Evolutionary conservation across 2,113 vertebrate genomes (phyloP).

Genomic region (Phylloscopus trochiloides): DNA sequence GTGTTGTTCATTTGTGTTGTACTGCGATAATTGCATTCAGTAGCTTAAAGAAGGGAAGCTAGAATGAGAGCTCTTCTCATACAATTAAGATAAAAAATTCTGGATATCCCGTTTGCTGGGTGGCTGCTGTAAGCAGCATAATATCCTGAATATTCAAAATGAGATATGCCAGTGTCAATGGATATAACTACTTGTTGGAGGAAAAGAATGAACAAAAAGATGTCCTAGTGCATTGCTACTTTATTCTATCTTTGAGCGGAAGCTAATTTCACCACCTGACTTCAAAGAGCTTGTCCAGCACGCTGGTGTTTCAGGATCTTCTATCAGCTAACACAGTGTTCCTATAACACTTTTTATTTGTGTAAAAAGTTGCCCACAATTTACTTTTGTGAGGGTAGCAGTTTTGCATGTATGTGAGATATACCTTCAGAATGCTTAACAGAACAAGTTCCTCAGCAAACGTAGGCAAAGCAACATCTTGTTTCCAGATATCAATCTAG

Average conservation of each 20-base stretch:
- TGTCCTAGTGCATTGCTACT: not conserved
- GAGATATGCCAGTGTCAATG: not conserved
- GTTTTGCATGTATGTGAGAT: slow-evolving; percentile 28
- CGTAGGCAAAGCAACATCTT: not conserved
- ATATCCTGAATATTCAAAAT: not conserved
- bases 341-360: not conserved
- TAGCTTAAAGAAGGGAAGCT: not conserved
- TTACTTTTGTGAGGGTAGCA: not conserved
- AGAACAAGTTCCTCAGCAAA: slow-evolving; percentile 51
- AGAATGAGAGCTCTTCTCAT: not conserved
- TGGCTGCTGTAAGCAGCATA: not conserved
- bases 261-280: not conserved
- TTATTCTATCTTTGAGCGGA: not conserved
- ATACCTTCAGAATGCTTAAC: not conserved
- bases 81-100: not conserved
- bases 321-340: not conserved
- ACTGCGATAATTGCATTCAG: not conserved
- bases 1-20: too few species aligned
- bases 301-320: not conserved
- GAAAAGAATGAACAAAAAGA: not conserved
- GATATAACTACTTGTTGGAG: not conserved
- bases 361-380: not conserved
- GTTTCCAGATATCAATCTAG: slow-evolving; percentile 16
- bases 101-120: not conserved
- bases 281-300: not conserved